Evolutionary conservation across 2,113 vertebrate genomes (phyloP).

Genomic region (Aleadryas rufinucha): DNA sequence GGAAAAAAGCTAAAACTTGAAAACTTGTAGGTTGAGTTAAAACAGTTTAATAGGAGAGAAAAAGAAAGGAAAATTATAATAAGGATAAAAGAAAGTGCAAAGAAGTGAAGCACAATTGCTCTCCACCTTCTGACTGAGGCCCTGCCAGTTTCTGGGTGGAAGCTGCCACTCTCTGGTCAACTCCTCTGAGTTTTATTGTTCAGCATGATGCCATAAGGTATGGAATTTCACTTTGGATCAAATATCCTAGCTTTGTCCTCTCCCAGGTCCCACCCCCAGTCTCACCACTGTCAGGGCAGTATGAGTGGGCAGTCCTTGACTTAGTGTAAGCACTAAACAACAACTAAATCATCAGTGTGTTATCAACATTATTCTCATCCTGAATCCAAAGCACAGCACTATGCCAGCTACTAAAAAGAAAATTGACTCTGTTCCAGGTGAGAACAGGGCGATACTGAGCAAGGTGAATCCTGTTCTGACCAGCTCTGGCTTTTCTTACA

Average conservation of each 20-base stretch:
- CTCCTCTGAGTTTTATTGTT: not conserved
- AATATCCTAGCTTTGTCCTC: too few relatives aligned
- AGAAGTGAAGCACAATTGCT: not conserved
- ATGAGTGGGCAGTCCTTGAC: not conserved
- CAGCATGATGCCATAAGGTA: not conserved
- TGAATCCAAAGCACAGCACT: not conserved
- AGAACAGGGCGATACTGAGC: not conserved
- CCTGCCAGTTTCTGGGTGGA: not conserved
- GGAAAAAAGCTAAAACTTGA: not conserved
- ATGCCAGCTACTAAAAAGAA: not conserved
- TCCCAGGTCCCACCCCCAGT: not conserved
- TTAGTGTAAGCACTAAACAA: not conserved
- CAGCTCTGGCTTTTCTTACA: not conserved
- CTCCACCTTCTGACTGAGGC: not conserved
- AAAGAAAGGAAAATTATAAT: not conserved
- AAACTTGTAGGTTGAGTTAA: not conserved
- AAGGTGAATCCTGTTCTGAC: not conserved
- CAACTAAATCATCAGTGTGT: not conserved
- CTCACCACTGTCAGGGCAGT: not conserved
- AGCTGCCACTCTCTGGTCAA: not conserved
- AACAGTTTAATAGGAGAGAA: not conserved
- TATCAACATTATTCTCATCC: not conserved
- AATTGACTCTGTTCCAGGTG: not conserved
- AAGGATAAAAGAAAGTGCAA: not conserved
- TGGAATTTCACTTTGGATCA: not conserved